Evolutionary conservation across 2,888 invertebrate species (phyloP).

Genomic region (Eilema sororculum): DNA sequence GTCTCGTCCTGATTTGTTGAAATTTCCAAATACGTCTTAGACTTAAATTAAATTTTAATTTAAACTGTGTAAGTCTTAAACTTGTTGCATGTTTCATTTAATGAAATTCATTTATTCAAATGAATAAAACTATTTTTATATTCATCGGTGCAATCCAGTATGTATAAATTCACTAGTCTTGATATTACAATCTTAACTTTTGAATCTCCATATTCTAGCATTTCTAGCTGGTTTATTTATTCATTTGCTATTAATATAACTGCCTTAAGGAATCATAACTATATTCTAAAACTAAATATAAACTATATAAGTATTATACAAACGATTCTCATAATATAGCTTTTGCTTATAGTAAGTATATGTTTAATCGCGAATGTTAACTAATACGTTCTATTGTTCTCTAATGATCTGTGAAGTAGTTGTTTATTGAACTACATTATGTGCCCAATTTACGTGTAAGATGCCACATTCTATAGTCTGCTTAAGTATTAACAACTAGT

Average conservation of each 20-base stretch:
- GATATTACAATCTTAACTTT: background rate
- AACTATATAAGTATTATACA: conserved; percentile 8
- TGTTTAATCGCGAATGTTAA: conserved; percentile 22
- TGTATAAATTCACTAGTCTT: background rate
- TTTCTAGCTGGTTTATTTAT: background rate
- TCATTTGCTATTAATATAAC: background rate
- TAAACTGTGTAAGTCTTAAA: too few relatives aligned
- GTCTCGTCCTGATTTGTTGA: background rate
- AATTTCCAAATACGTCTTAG: too few relatives aligned
- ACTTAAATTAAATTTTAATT: too few relatives aligned
- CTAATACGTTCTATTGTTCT: conserved; percentile 6
- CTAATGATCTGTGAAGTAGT: conserved; percentile 9
- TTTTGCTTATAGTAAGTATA: conserved; percentile 29
- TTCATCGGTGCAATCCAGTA: background rate
- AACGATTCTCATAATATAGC: conserved; percentile 26
- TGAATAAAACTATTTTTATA: too few relatives aligned
- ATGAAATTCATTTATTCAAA: too few relatives aligned
- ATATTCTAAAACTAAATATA: conserved; percentile 10
- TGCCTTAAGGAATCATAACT: background rate
- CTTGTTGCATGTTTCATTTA: too few relatives aligned
- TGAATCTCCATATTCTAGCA: background rate
- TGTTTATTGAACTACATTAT: conserved; percentile 16
- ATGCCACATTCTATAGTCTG: conserved; percentile 28
- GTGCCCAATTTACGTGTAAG: conserved; percentile 31
- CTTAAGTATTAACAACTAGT: conserved; percentile 35